Percentiles rank a stretch among this genome's conserved stretches.
These are phyloP conservation scores for Trichacis sp. DNA, from an alignment of 2,888 invertebrate genomes.

Conservation along the genomic window DNA sequence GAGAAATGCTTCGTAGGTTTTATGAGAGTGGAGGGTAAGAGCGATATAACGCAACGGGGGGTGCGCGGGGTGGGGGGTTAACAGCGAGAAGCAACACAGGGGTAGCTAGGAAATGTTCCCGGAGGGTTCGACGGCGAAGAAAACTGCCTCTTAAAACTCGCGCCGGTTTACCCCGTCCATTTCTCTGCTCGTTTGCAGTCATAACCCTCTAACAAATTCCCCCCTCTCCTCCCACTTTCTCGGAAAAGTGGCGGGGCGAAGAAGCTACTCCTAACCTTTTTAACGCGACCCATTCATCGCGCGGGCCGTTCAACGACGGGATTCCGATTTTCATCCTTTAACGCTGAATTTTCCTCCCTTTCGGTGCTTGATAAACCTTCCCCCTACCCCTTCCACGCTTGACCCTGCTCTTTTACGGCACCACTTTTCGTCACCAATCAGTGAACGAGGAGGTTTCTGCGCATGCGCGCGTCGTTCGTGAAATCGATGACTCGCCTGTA, in stretches of 20 bases:
- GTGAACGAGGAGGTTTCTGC: conserved; percentile 44
- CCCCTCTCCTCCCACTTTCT: conserved; percentile 13
- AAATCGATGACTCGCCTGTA: conserved; percentile 48
- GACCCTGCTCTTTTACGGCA: conserved; percentile 32
- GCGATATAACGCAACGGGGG: conserved; percentile 37
- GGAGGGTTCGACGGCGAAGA: conserved; percentile 34
- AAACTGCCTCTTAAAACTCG: conserved; percentile 54
- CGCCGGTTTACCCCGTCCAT: conserved; percentile 34
- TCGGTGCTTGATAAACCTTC: background rate
- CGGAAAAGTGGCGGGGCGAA: background rate
- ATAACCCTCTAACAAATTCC: conserved; percentile 31
- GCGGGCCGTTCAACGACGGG: conserved; percentile 41
- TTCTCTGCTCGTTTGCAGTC: conserved; percentile 48
- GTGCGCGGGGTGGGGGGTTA: conserved; percentile 16
- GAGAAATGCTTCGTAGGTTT: conserved; percentile 40
- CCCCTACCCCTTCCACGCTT: background rate
- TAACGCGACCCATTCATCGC: conserved; percentile 32
- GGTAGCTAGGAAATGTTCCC: background rate
- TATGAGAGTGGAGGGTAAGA: conserved; percentile 44
- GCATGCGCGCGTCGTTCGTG: conserved; percentile 49
- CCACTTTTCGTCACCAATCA: conserved; percentile 52
- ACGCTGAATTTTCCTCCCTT: conserved; percentile 4
- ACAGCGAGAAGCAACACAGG: background rate
- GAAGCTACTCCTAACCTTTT: conserved; percentile 19
- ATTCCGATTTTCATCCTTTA: conserved; percentile 33